phyloP scores from a whole-genome alignment of 37 sponge, comb jelly and placozoan genomes.

The Oopsacas minuta region DNA sequence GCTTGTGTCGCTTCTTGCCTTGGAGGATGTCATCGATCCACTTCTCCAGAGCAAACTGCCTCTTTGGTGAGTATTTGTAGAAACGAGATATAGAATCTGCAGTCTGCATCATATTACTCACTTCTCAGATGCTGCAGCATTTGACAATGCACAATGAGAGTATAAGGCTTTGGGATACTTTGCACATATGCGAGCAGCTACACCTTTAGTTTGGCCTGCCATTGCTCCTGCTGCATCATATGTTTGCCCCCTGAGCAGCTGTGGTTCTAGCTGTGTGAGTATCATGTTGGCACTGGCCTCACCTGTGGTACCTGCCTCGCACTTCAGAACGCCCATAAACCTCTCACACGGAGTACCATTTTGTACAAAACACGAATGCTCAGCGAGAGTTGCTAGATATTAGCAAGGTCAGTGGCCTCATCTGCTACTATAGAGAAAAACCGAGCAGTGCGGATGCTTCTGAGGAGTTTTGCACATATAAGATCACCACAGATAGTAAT shows the following conservation, averaged over 20 bases:
- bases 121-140: neutral
- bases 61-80: slow-evolving; percentile 10
- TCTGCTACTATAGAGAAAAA: slow-evolving; percentile 51
- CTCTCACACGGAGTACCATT: neutral
- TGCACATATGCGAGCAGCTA: neutral
- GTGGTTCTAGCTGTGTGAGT: neutral
- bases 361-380: slow-evolving; percentile 10
- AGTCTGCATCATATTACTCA: neutral
- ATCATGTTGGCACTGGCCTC: slow-evolving; percentile 22
- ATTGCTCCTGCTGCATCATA: neutral
- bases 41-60: neutral
- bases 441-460: slow-evolving; percentile 23
- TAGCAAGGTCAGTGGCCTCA: slow-evolving; percentile 47
- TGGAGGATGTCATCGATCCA: neutral
- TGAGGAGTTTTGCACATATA: slow-evolving; percentile 32
- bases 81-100: neutral
- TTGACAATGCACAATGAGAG: neutral
- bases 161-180: neutral
- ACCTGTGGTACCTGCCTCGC: neutral
- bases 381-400: slow-evolving; percentile 36
- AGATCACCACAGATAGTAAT: slow-evolving; percentile 33
- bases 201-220: neutral
- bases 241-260: neutral
- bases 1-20: neutral
- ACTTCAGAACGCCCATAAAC: neutral